Base-by-base conservation (phyloP, 2,113 vertebrate genomes). In the Crotalus helleri region DNA sequence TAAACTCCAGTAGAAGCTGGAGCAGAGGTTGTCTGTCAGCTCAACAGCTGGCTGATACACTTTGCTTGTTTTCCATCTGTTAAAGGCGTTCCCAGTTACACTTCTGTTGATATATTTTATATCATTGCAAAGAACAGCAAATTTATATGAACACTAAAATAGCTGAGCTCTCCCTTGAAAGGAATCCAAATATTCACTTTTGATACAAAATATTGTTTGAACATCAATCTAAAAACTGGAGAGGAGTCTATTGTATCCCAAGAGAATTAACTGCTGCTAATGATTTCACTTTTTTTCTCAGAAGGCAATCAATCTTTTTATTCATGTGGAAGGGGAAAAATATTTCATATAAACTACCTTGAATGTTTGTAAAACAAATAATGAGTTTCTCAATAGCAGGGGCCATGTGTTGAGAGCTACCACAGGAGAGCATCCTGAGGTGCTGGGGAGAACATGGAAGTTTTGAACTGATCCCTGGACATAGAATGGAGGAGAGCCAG, bases 211-310 rank as follows among this genome's bases (percentile, higher is more conserved):
- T 26, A 92, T 26, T 39, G 1, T 90, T 91, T 0, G 0, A 85
- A 46, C 49, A n/a, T n/a, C 0, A 1, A 59, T 91, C 57, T 23
- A 2, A 74, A 93, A 17, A 24, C 4, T 1, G 0, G 0, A 6
- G 13, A 85, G 21, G 24, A 6, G 2, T n/a, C 24, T 69, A 58
- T 10, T 51, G 39, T 17, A 24, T 5, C 26, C 15, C 7, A 21
- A 1, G 6, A 21, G 0, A 3, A 51, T 55, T 46, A 26, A 33
- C 9, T n/a, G 49, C 49, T 94, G 3, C 33, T 7, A 61, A 33
- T 15, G 2, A 8, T 0, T 93, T 94, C 53, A 54, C 54, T 87
- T 90, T 93, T 94, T 39, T 33, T 59, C 26, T 92, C 6, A 61
- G 39, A 91, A 90, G 89, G 74, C 44, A 87, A 89, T 91, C 64